These are phyloP conservation scores for Tanypteryx hageni DNA, from an alignment of 2,888 invertebrate species.

Conservation along the genomic window DNA sequence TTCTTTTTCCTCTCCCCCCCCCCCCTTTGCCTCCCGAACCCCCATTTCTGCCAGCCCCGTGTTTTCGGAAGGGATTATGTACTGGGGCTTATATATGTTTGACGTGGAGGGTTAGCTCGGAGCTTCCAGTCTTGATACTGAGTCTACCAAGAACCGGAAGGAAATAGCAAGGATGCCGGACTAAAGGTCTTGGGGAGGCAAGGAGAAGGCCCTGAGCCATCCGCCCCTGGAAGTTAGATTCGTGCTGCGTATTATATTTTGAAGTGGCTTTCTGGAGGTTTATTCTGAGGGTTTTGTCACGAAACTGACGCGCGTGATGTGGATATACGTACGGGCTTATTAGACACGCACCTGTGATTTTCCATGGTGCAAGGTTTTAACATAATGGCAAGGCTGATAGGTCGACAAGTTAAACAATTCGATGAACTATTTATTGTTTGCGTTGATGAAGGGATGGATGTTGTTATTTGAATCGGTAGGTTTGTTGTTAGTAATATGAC, in stretches of 20 bases:
- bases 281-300: background rate
- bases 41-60: slow-evolving; percentile 22
- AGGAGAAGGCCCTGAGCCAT: no score
- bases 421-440: no score
- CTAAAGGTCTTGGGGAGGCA: background rate
- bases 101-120: slow-evolving; percentile 21
- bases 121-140: slow-evolving; percentile 41
- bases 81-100: slow-evolving; percentile 59
- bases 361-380: no score
- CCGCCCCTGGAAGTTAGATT: background rate
- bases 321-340: background rate
- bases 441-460: no score
- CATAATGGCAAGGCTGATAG: no score
- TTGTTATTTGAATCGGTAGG: no score
- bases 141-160: slow-evolving; percentile 60
- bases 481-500: no score
- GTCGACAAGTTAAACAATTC: no score
- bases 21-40: background rate
- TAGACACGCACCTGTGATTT: background rate
- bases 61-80: slow-evolving; percentile 61
- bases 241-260: background rate
- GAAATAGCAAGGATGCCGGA: background rate
- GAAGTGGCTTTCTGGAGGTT: background rate
- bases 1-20: background rate
- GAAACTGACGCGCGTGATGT: background rate